Evolutionary conservation across 2,888 invertebrate genomes (phyloP), one percentile per base, ranked within the genome.

Genomic region (Drosophila paranaensis): DNA sequence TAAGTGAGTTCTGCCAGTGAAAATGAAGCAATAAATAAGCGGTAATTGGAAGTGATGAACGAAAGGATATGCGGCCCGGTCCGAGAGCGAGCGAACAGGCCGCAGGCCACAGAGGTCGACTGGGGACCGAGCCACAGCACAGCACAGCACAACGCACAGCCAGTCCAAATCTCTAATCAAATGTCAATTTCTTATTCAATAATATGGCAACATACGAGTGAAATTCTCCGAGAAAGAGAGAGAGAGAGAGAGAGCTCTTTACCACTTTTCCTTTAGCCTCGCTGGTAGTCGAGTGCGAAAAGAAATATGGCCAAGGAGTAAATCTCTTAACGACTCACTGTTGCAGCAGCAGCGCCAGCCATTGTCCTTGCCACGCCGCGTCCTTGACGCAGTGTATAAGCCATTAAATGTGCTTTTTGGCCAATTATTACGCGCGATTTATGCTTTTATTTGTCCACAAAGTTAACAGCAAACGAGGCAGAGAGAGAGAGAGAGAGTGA

Each of bases 381-480:
- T 56, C 56, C 56, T 56, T 57, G 45, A 48, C 42, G 58, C 62
- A 33, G 73, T 67, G 69, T 69, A 71, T 77, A 84, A 81, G 89
- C 89, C 82, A 85, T 87, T 85, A 84, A 84, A 82, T 85, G 89
- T 85, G 78, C 79, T 82, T 79, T 89, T 89, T 74, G 82, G 82
- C 88, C 86, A 86, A 86, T 86, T 86, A 86, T 86, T 85, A 82
- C 86, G 86, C 86, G 86, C 86, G 89, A 86, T 88, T 86, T 86
- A 89, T 86, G 89, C 88, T 81, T 84, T 89, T 86, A 89, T 86
- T 87, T 88, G 87, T 84, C 75, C 83, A 87, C 81, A 87, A 86
- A 81, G 88, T 81, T 79, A 30, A 39, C 74, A 45, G 45, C 45
- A 25, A 45, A 13, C 13, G 10, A 20, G 6, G 10, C 43, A 42